Evolutionary conservation across 2,888 invertebrate species (phyloP).

Genomic region (Macrosiphum euphorbiae): DNA sequence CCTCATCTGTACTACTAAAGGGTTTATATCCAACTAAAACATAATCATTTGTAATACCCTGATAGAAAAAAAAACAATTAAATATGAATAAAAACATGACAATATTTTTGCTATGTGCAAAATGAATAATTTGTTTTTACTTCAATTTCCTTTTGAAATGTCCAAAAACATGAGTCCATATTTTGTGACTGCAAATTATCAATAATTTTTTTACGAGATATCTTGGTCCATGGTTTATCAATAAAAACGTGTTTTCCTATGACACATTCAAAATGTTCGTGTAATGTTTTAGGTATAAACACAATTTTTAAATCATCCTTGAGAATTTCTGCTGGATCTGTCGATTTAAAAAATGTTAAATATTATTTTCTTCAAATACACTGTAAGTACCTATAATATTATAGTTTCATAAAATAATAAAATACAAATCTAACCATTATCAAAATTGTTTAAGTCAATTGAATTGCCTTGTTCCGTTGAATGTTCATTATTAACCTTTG

Average conservation of each 20-base stretch:
- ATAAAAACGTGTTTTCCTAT: conserved; percentile 66
- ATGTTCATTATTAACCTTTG: not conserved
- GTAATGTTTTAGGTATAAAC: conserved; percentile 59
- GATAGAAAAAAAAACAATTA: not conserved
- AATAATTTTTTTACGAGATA: conserved; percentile 65
- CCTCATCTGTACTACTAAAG: conserved; percentile 65
- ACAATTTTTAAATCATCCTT: conserved; percentile 41
- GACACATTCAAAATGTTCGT: conserved; percentile 65
- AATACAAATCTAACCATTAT: not conserved
- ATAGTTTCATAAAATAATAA: not conserved
- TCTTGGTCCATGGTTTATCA: conserved; percentile 67
- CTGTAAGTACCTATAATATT: too few relatives aligned
- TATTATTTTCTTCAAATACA: not conserved
- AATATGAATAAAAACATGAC: too few relatives aligned
- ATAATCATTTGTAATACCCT: conserved; percentile 44
- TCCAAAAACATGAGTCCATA: conserved; percentile 66
- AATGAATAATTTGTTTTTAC: conserved; percentile 23
- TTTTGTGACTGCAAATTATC: conserved; percentile 65
- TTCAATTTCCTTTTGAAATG: conserved; percentile 55
- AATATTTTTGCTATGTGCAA: not conserved
- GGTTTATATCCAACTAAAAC: conserved; percentile 67
- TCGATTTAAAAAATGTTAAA: not conserved
- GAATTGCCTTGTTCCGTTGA: not conserved
- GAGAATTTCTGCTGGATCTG: not conserved
- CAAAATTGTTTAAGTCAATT: not conserved